Conservation (phyloP, 2,888 invertebrate genomes). For the Heteropelma amictum region DNA sequence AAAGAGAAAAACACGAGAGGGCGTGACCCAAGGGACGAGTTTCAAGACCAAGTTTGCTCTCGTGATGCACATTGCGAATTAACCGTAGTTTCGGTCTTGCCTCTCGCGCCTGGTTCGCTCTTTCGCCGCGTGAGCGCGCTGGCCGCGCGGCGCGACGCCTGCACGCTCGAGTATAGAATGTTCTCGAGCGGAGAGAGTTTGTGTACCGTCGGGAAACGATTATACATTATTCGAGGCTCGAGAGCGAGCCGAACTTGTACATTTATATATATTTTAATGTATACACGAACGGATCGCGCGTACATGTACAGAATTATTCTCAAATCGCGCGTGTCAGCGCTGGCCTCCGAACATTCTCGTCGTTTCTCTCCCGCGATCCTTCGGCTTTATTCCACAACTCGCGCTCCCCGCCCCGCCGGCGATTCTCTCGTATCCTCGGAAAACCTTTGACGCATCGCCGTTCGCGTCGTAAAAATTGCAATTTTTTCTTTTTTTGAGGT, state of each 20-base stretch:
- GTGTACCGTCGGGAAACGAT: slow-evolving; percentile 50
- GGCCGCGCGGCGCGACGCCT: no score
- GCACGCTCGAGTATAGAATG: not conserved
- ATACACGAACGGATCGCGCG: not conserved
- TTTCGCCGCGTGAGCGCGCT: not conserved
- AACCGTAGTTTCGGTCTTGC: slow-evolving; percentile 64
- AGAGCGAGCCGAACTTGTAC: slow-evolving; percentile 23
- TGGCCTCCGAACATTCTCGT: slow-evolving; percentile 39
- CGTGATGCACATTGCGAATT: slow-evolving; percentile 62
- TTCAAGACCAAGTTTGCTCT: slow-evolving; percentile 50
- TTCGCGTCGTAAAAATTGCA: no score
- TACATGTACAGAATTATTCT: not conserved
- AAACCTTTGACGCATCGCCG: slow-evolving; percentile 37
- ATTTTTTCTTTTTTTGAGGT: not conserved
- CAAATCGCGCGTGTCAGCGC: slow-evolving; percentile 33
- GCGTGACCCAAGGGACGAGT: slow-evolving; percentile 56
- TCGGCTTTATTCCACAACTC: slow-evolving; percentile 4
- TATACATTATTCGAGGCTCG: slow-evolving; percentile 44
- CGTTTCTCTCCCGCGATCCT: slow-evolving; percentile 26
- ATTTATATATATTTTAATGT: slow-evolving; percentile 8
- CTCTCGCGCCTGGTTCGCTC: slow-evolving; percentile 4
- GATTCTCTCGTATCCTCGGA: slow-evolving; percentile 17
- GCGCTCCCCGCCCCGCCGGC: not conserved
- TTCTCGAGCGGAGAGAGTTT: slow-evolving; percentile 10
- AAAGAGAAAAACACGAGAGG: slow-evolving; percentile 54